Conservation (phyloP, 2,113 vertebrate genomes). For the Casuarius casuarius region DNA sequence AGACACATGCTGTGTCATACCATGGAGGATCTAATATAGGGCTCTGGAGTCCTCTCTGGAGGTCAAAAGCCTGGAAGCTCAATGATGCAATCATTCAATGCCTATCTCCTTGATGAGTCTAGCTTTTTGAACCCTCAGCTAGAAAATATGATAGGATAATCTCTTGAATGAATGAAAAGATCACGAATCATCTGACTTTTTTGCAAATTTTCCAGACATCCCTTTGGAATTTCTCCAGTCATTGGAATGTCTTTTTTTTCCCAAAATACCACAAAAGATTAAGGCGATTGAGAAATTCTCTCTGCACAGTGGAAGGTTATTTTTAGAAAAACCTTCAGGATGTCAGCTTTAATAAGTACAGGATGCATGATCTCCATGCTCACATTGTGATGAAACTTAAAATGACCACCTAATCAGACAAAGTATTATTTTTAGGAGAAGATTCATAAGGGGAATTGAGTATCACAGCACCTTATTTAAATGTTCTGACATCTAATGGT, state of each 20-base stretch:
- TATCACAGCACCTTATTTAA: not conserved
- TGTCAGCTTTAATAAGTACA: conserved; percentile 35
- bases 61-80: not conserved
- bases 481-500: not conserved
- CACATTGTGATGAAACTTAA: not conserved
- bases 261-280: conserved; percentile 41
- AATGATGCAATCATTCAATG: not conserved
- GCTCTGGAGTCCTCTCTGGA: not conserved
- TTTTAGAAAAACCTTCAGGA: conserved; percentile 40
- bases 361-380: not conserved
- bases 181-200: not conserved
- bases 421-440: conserved; percentile 7
- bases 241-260: conserved; percentile 4
- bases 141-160: not conserved
- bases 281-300: conserved; percentile 50
- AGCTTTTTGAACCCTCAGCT: not conserved
- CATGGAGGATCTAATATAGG: not conserved
- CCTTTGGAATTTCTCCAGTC: conserved; percentile 41
- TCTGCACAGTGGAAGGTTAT: conserved; percentile 24
- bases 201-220: conserved; percentile 3
- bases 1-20: not conserved
- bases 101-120: not conserved
- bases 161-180: conserved; percentile 5
- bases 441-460: not conserved
- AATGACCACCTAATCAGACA: not conserved